Evolutionary conservation across 2,888 invertebrate genomes (phyloP).

Genomic region (Dyspetes luteomarginatus): DNA sequence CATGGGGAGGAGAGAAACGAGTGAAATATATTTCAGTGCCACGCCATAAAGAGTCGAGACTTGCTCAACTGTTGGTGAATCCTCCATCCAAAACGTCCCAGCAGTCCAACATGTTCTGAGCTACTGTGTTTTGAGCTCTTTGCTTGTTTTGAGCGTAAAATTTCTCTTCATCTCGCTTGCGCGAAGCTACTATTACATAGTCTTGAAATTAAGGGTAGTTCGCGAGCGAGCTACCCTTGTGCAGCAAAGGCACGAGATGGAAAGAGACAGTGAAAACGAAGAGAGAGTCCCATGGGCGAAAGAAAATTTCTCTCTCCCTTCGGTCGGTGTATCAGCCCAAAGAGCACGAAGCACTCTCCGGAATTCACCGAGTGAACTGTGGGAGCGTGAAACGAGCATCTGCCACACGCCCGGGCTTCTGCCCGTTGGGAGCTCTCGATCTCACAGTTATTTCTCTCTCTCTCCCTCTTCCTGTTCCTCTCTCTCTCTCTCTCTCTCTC

Average conservation of each 20-base stretch:
- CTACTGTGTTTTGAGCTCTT: background rate
- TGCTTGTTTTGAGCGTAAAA: slow-evolving; percentile 40
- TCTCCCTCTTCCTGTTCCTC: background rate
- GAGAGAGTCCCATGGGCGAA: slow-evolving; percentile 39
- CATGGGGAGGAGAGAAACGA: background rate
- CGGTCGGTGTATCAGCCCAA: background rate
- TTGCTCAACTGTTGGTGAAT: slow-evolving; percentile 41
- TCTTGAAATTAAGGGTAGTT: slow-evolving; percentile 50
- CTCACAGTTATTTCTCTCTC: background rate
- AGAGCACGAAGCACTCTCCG: slow-evolving; percentile 28
- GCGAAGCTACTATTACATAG: slow-evolving; percentile 5
- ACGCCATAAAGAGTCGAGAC: slow-evolving; percentile 43
- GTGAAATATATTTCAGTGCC: slow-evolving; percentile 43
- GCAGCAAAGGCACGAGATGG: background rate
- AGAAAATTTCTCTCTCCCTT: slow-evolving; percentile 30
- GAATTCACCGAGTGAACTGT: slow-evolving; percentile 40
- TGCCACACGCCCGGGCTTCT: slow-evolving; percentile 38
- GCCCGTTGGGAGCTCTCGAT: slow-evolving; percentile 25
- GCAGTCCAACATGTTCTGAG: slow-evolving; percentile 25
- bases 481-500: background rate
- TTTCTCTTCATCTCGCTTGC: slow-evolving; percentile 36
- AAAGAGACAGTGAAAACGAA: background rate
- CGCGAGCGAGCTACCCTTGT: slow-evolving; percentile 11
- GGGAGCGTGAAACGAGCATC: slow-evolving; percentile 60
- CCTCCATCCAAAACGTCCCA: background rate